A percentile compares a stretch with the other conserved stretches of the same genome.
These are phyloP conservation scores for Chromoteleia sp. DNA, from an alignment of 2,888 invertebrate genomes.

Conservation along the genomic window DNA sequence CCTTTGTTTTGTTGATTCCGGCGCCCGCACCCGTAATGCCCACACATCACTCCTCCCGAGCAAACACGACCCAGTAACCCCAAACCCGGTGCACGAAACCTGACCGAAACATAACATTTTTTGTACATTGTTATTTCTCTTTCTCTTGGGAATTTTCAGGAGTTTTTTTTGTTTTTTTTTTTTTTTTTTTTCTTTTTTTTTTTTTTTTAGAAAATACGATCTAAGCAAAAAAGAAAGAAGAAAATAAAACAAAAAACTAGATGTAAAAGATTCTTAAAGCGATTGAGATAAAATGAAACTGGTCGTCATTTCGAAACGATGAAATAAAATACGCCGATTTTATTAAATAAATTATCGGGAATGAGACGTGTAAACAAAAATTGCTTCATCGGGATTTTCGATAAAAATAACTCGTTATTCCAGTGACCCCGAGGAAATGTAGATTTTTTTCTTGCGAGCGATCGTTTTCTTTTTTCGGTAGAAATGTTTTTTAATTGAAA, in stretches of 20 bases:
- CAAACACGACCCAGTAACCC: too few species aligned
- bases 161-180: too few species aligned
- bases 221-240: neutral
- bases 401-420: neutral
- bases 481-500: neutral
- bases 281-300: neutral
- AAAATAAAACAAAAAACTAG: too few species aligned
- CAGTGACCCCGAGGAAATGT: conserved; percentile 5
- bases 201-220: conserved; percentile 15
- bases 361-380: neutral
- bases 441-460: neutral
- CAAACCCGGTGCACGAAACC: too few species aligned
- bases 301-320: conserved; percentile 13
- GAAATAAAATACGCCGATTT: neutral
- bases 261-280: neutral
- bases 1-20: too few species aligned
- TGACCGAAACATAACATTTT: too few species aligned
- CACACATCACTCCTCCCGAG: too few species aligned
- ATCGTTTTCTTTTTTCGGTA: neutral
- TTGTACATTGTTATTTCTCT: too few species aligned
- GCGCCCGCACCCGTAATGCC: too few species aligned
- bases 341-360: conserved; percentile 21
- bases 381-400: neutral
- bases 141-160: too few species aligned
- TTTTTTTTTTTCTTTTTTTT: too few species aligned